These are phyloP conservation scores for Solenopsis fugax DNA, from an alignment of 1,140 invertebrate species.

Conservation along the genomic window DNA sequence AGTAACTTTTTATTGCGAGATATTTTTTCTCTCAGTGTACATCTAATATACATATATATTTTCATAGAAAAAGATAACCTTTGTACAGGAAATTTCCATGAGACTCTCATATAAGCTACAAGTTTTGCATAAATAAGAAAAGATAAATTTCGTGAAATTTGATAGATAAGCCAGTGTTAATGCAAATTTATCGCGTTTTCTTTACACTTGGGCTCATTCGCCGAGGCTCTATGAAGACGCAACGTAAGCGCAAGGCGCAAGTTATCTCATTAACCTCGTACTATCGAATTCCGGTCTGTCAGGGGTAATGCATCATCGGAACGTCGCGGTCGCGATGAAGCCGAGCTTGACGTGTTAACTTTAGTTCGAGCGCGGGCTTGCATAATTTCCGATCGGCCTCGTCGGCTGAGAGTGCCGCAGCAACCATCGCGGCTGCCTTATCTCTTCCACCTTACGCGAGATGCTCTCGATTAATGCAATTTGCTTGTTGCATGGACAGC, in stretches of 20 bases:
- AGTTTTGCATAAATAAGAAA: not conserved
- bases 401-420: not conserved
- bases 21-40: no score
- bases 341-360: conserved; percentile 54
- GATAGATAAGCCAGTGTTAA: not conserved
- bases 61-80: not conserved
- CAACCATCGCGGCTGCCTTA: not conserved
- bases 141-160: not conserved
- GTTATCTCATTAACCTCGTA: conserved; percentile 57
- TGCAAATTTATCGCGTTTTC: conserved; percentile 3
- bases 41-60: not conserved
- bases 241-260: conserved; percentile 5
- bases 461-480: conserved; percentile 52
- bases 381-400: conserved; percentile 52
- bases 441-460: conserved; percentile 40
- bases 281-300: conserved; percentile 54
- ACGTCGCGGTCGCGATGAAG: conserved; percentile 42
- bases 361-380: conserved; percentile 42
- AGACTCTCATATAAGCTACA: not conserved
- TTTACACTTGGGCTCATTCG: not conserved
- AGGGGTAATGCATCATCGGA: conserved; percentile 51
- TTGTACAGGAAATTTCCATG: not conserved
- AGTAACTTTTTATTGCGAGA: no score
- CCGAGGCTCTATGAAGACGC: not conserved
- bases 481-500: conserved; percentile 45